Evolutionary conservation across 64 coral and sea anemone species (phyloP).

Genomic region (Pachyseris speciosa): DNA sequence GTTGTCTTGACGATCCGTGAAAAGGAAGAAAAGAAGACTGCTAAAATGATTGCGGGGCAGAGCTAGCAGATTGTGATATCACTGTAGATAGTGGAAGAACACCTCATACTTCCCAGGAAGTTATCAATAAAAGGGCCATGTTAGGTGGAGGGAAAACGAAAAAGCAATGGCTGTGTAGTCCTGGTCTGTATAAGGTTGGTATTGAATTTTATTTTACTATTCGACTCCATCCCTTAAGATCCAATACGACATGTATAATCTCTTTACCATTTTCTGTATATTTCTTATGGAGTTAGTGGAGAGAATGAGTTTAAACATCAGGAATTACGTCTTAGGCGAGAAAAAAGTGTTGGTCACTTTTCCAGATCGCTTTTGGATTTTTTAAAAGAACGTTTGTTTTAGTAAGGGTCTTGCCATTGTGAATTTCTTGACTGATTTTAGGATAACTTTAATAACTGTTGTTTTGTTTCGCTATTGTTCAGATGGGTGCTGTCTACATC

Average conservation of each 20-base stretch:
- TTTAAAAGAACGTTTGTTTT: too few relatives aligned
- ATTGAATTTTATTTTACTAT: neutral
- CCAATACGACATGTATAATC: too few relatives aligned
- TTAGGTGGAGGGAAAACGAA: conserved; percentile 6
- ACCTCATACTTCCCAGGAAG: neutral
- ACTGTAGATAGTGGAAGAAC: neutral
- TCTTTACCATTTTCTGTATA: too few relatives aligned
- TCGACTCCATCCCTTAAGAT: too few relatives aligned
- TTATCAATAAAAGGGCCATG: conserved; percentile 23
- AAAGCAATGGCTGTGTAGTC: conserved; percentile 49
- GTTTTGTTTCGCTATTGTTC: neutral
- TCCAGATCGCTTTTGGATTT: too few relatives aligned
- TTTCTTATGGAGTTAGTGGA: too few relatives aligned
- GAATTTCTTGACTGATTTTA: too few relatives aligned
- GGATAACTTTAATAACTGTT: neutral
- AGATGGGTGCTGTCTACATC: conserved; percentile 48
- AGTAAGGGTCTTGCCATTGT: too few relatives aligned
- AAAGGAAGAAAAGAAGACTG: neutral
- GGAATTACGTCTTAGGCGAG: too few relatives aligned
- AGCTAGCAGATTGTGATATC: neutral
- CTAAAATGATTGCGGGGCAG: neutral
- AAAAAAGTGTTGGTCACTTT: too few relatives aligned
- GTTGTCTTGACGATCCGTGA: conserved; percentile 42
- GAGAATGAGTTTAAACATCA: too few relatives aligned
- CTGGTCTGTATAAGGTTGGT: conserved; percentile 55